Percentiles rank a stretch among this genome's conserved stretches.
phyloP scores from a whole-genome alignment of 64 coral and sea anemone species.

The Orbicella faveolata region DNA sequence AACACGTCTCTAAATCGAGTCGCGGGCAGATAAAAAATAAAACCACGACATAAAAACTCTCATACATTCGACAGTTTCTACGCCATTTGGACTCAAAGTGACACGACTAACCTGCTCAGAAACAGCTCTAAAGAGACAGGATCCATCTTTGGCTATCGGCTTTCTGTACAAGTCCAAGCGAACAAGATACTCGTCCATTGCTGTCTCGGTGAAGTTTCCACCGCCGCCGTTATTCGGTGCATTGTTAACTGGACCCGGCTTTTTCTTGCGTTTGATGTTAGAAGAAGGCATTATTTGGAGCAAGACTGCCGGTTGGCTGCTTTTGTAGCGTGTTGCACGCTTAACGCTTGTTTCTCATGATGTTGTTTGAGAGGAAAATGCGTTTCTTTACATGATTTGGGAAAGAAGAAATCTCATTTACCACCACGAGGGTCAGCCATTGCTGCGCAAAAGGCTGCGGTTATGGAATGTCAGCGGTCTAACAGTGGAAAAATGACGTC shows the following conservation, averaged over 20 bases:
- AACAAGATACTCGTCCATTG: constrained; percentile 89
- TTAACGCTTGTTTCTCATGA: constrained; percentile 24
- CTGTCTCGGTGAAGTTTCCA: constrained; percentile 78
- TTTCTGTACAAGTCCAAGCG: constrained; percentile 79
- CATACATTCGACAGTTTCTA: not conserved
- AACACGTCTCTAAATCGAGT: not conserved
- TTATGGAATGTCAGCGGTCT: not conserved
- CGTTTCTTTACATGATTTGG: constrained; percentile 46
- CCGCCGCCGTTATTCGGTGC: constrained; percentile 48
- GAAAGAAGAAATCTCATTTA: constrained; percentile 30
- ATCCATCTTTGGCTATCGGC: constrained; percentile 96
- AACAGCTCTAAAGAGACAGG: constrained; percentile 98
- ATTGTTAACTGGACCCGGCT: constrained; percentile 13
- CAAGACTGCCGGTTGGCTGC: constrained; percentile 35
- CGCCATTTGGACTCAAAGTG: not conserved
- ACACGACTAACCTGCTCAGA: constrained; percentile 84
- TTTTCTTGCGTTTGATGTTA: constrained; percentile 65
- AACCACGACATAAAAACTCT: not conserved
- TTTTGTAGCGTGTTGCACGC: not conserved
- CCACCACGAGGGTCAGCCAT: constrained; percentile 45
- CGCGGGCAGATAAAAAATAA: not conserved
- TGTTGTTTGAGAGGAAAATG: constrained; percentile 27
- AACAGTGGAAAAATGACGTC: not conserved
- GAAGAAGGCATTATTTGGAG: constrained; percentile 29
- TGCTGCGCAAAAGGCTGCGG: not conserved